Conservation (phyloP, 2,113 vertebrate species). For the Dolichallabes microphthalmus region DNA sequence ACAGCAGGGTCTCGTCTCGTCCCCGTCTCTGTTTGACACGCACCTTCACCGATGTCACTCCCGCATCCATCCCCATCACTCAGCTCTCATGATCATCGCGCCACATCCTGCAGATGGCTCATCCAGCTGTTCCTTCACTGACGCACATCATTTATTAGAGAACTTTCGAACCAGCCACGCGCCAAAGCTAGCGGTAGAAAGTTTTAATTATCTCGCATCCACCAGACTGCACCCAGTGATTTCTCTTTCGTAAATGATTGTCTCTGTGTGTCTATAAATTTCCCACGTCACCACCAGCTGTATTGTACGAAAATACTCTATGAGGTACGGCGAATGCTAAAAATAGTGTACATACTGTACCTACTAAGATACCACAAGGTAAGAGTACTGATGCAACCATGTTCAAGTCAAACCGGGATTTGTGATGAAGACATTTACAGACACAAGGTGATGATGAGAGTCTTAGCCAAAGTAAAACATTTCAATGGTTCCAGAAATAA, state of each 20-base stretch:
- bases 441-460: too few species aligned
- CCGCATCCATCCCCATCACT: not conserved
- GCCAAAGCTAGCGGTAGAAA: not conserved
- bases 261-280: not conserved
- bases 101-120: conserved; percentile 4
- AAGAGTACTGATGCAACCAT: not conserved
- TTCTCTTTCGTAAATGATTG: not conserved
- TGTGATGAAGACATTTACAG: too few species aligned
- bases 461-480: too few species aligned
- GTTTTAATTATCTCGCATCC: not conserved
- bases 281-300: not conserved
- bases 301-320: not conserved
- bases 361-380: not conserved
- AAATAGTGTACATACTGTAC: not conserved
- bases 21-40: not conserved
- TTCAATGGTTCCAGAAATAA: too few species aligned
- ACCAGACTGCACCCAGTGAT: not conserved
- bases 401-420: not conserved
- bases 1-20: not conserved
- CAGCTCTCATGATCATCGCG: not conserved
- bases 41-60: not conserved
- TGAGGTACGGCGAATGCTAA: not conserved
- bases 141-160: not conserved
- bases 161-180: not conserved
- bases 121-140: conserved; percentile 4